Evolutionary conservation across 2,113 vertebrate species (phyloP).

Genomic region (Notothenia coriiceps): DNA sequence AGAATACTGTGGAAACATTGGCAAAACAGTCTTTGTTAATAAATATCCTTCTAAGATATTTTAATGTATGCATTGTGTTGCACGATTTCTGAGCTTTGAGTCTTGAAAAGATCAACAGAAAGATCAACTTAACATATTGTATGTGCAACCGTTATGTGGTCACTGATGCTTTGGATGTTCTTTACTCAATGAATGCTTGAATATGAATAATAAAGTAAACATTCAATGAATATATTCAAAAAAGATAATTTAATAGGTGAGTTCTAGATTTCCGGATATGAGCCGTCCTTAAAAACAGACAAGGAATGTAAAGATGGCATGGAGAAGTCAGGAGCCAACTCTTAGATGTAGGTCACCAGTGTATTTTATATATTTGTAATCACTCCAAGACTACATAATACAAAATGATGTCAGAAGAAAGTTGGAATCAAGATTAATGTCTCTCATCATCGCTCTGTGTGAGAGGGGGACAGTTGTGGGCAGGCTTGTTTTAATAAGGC

Average conservation of each 20-base stretch:
- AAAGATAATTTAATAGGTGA: no score
- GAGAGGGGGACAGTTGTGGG: not conserved
- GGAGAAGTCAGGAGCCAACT: not conserved
- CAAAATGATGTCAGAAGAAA: constrained; percentile 29
- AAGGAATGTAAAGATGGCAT: not conserved
- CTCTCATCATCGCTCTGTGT: not conserved
- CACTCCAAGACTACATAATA: not conserved
- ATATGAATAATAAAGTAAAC: no score
- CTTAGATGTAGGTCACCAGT: not conserved
- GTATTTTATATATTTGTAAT: constrained; percentile 9
- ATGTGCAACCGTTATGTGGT: not conserved
- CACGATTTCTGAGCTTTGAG: no score
- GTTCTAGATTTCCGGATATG: no score
- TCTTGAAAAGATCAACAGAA: no score
- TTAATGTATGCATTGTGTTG: no score
- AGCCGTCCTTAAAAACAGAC: not conserved
- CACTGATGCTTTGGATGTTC: not conserved
- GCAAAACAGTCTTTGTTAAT: no score
- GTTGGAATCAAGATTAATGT: constrained; percentile 12
- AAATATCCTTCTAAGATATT: no score
- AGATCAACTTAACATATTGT: no score
- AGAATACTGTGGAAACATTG: no score
- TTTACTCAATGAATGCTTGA: not conserved
- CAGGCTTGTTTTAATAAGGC: not conserved
- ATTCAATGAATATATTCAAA: no score